Evolutionary conservation across 2,797 vertebrate species (phyloP).

Genomic region (Erethizon dorsatum): DNA sequence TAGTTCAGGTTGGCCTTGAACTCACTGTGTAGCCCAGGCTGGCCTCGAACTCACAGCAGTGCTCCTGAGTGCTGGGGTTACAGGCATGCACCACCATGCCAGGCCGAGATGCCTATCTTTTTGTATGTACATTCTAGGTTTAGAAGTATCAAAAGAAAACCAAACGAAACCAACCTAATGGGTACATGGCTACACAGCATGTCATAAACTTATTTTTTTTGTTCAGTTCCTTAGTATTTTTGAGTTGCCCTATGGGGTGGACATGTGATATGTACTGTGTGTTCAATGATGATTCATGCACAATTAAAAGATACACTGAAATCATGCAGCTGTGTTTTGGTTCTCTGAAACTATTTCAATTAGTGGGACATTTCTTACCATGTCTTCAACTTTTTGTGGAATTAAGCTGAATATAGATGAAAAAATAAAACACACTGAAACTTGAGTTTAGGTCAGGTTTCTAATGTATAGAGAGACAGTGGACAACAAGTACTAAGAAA

Average conservation of each 20-base stretch:
- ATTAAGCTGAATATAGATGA: neutral
- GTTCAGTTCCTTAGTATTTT: neutral
- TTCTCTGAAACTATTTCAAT: neutral
- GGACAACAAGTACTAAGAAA: neutral
- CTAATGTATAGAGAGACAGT: neutral
- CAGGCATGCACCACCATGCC: neutral
- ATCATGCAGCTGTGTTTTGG: neutral
- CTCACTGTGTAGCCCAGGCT: neutral
- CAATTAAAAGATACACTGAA: neutral
- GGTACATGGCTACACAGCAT: neutral
- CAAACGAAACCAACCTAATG: neutral
- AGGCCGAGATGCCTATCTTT: neutral
- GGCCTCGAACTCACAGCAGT: neutral
- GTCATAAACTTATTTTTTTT: neutral
- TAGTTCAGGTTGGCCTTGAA: neutral
- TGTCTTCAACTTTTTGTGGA: neutral
- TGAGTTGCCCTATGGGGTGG: neutral
- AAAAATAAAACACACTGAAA: neutral
- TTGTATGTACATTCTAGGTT: neutral
- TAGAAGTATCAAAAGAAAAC: constrained; percentile 3
- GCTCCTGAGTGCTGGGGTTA: neutral
- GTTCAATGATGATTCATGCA: neutral
- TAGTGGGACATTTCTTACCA: neutral
- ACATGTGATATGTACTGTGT: neutral
- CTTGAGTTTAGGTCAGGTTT: neutral